These are phyloP conservation scores for Drosophila auraria DNA, from an alignment of 1,140 invertebrate genomes.

Conservation along the genomic window DNA sequence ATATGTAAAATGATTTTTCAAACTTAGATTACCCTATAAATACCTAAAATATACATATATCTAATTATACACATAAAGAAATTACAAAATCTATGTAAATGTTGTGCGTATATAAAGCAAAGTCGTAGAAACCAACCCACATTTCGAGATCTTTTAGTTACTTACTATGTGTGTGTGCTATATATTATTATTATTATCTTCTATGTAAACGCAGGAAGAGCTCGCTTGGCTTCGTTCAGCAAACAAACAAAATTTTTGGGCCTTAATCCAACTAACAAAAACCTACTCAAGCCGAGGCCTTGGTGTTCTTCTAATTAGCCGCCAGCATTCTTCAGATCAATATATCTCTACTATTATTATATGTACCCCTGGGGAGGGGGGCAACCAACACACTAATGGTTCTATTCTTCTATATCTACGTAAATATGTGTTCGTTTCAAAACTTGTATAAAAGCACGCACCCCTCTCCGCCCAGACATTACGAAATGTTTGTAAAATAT, in stretches of 20 bases:
- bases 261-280: conserved; percentile 26
- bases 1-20: conserved; percentile 77
- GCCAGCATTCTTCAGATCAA: conserved; percentile 47
- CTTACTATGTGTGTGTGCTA: conserved; percentile 44
- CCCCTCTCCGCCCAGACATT: conserved; percentile 35
- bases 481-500: conserved; percentile 53
- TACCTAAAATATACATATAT: conserved; percentile 35
- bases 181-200: conserved; percentile 26
- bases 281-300: conserved; percentile 39
- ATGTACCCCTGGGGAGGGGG: conserved; percentile 38
- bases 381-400: conserved; percentile 31
- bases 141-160: conserved; percentile 38
- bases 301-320: conserved; percentile 24
- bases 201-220: conserved; percentile 22
- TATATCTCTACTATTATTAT: conserved; percentile 16
- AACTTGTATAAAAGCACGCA: conserved; percentile 59
- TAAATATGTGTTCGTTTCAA: conserved; percentile 64
- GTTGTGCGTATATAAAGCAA: conserved; percentile 46
- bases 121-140: conserved; percentile 26
- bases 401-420: conserved; percentile 39
- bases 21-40: conserved; percentile 42
- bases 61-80: conserved; percentile 41
- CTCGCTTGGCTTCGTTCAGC: conserved; percentile 41
- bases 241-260: conserved; percentile 26
- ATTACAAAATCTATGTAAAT: conserved; percentile 50